phyloP scores from a whole-genome alignment of 2,113 vertebrate species.

The Neodontobutis hainanensis region DNA sequence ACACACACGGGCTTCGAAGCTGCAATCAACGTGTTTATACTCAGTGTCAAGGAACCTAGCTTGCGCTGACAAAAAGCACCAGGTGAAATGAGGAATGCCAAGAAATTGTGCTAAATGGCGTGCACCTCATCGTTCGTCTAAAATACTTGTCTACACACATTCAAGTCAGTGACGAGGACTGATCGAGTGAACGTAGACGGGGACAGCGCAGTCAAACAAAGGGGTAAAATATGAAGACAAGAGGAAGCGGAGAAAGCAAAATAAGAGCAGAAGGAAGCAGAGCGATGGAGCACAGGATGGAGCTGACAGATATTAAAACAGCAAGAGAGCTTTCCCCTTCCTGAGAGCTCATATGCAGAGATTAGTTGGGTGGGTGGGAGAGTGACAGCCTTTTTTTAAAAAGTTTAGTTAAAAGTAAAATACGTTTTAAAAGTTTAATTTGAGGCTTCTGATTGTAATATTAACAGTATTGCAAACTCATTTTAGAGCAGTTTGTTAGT shows the following conservation, averaged over 20 bases:
- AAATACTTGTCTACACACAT: conserved; percentile 26
- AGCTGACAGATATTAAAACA: conserved; percentile 85
- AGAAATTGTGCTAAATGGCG: conserved; percentile 50
- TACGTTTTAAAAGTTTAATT: conserved; percentile 2
- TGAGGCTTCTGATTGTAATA: conserved; percentile 11
- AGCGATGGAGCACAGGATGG: conserved; percentile 79
- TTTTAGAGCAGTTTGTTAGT: conserved; percentile 10
- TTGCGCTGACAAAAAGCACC: conserved; percentile 59
- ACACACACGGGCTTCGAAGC: conserved; percentile 38
- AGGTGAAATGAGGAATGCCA: conserved; percentile 54
- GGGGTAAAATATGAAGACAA: conserved; percentile 78
- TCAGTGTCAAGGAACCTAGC: conserved; percentile 57
- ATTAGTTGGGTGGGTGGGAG: conserved; percentile 70
- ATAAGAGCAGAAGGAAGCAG: conserved; percentile 74
- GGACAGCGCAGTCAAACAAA: conserved; percentile 81
- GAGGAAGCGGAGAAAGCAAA: conserved; percentile 77
- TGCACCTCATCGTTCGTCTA: conserved; percentile 48
- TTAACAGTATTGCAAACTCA: conserved; percentile 12
- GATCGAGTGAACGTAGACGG: conserved; percentile 71
- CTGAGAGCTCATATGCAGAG: conserved; percentile 81
- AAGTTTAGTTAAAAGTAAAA: conserved; percentile 8
- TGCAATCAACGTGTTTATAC: conserved; percentile 78
- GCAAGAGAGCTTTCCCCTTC: conserved; percentile 73
- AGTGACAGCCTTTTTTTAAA: conserved; percentile 30
- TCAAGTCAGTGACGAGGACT: conserved; percentile 58